These are phyloP conservation scores for Trissolcus japonicus DNA, from an alignment of 2,888 invertebrate genomes.

Conservation along the genomic window DNA sequence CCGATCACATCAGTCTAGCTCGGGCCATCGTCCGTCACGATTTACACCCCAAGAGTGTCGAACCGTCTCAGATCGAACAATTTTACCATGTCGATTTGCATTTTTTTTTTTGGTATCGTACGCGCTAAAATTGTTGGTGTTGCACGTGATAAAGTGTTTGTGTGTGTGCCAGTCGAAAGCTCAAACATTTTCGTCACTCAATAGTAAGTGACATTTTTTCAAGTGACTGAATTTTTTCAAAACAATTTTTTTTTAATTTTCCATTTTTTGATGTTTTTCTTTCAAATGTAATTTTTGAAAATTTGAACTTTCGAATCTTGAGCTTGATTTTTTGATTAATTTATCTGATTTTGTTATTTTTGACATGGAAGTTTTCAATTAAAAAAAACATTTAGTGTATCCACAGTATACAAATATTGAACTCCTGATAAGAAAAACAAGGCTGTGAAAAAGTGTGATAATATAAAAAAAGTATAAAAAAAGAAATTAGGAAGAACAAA, in stretches of 20 bases:
- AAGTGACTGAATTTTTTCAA: not conserved
- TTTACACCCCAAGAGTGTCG: conserved; percentile 8
- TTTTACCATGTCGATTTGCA: too few relatives aligned
- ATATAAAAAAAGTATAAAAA: not conserved
- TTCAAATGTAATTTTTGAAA: too few relatives aligned
- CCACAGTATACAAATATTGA: too few relatives aligned
- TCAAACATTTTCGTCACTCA: conserved; percentile 11
- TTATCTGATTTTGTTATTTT: not conserved
- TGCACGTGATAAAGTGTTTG: conserved; percentile 29
- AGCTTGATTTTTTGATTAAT: conserved; percentile 2
- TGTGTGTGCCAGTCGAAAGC: conserved; percentile 19
- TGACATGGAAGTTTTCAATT: not conserved
- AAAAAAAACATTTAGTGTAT: too few relatives aligned
- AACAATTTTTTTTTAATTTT: not conserved
- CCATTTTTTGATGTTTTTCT: conserved; percentile 1
- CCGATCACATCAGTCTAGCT: conserved; percentile 44
- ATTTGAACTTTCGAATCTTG: too few relatives aligned
- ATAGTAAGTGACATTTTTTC: conserved; percentile 24
- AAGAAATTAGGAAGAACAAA: not conserved
- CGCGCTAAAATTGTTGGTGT: not conserved
- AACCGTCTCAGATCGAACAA: too few relatives aligned
- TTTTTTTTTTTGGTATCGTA: too few relatives aligned
- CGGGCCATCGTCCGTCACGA: conserved; percentile 11
- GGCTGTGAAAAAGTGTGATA: too few relatives aligned
- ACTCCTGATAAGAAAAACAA: too few relatives aligned